phyloP scores from a whole-genome alignment of 2,797 vertebrate genomes.

The Falco naumanni region DNA sequence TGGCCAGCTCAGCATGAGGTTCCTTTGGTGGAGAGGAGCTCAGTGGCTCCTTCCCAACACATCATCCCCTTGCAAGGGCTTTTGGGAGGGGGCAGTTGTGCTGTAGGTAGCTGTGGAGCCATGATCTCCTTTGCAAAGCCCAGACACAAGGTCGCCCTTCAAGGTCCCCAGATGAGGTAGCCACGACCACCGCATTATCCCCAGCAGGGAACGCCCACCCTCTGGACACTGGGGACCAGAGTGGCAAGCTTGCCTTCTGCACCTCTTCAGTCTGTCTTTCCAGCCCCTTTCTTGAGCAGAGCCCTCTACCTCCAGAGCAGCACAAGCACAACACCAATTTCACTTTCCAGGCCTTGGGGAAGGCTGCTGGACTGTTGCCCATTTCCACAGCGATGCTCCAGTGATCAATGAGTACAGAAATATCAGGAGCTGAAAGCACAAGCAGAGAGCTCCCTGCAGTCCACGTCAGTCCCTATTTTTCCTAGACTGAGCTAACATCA shows the following conservation, averaged over 20 bases:
- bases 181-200: rapidly evolving
- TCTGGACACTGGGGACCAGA: neutral
- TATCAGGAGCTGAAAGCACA: neutral
- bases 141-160: neutral
- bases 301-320: neutral
- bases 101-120: neutral
- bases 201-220: neutral
- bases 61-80: neutral
- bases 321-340: neutral
- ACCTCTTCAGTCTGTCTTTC: neutral
- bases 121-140: neutral
- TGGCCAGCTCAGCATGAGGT: rapidly evolving
- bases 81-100: neutral
- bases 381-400: neutral
- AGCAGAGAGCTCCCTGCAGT: neutral
- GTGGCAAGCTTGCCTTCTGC: neutral
- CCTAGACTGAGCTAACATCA: neutral
- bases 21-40: neutral
- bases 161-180: rapidly evolving
- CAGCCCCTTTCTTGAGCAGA: neutral
- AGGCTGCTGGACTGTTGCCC: neutral
- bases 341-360: neutral
- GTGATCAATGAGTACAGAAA: neutral
- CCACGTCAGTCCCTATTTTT: neutral
- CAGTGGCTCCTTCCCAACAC: rapidly evolving